Evolutionary conservation across 30 jellyfish, hydroid and myxozoan genomes (phyloP).

Genomic region (Hydractinia symbiolongicarpus): DNA sequence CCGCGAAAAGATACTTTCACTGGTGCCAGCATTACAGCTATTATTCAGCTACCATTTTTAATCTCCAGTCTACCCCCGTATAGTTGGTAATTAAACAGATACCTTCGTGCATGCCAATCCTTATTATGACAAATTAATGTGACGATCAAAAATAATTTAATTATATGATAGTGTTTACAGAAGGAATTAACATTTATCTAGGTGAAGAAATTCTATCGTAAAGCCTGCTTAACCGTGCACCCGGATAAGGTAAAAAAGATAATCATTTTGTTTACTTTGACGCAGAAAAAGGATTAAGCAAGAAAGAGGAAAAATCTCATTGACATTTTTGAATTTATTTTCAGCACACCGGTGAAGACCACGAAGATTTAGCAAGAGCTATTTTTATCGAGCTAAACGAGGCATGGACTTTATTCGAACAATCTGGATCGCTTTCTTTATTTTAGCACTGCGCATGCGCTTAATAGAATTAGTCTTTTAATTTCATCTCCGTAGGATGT

Average conservation of each 20-base stretch:
- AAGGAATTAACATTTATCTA: not conserved
- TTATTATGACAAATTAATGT: too few relatives aligned
- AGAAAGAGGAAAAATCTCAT: not conserved
- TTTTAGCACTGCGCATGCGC: constrained; percentile 6
- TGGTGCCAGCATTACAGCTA: too few relatives aligned
- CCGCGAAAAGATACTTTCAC: too few relatives aligned
- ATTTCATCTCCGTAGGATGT: not conserved
- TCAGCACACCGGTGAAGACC: constrained; percentile 80
- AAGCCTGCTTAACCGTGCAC: constrained; percentile 85
- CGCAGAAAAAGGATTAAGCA: not conserved
- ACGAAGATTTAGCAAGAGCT: constrained; percentile 83
- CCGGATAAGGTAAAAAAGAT: constrained; percentile 82
- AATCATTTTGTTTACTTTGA: not conserved
- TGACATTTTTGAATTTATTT: not conserved
- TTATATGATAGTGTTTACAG: too few relatives aligned
- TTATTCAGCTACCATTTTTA: too few relatives aligned
- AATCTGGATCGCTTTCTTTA: constrained; percentile 35
- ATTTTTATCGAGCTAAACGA: constrained; percentile 83
- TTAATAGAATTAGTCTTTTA: too few relatives aligned
- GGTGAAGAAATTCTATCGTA: constrained; percentile 80
- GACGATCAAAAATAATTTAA: too few relatives aligned
- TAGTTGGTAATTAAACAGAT: too few relatives aligned
- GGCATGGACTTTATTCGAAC: constrained; percentile 84
- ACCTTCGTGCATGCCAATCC: too few relatives aligned
- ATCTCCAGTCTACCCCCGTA: too few relatives aligned